Evolutionary conservation across 2,797 vertebrate genomes (phyloP), one percentile per base, ranked within the genome.

Genomic region (Amblyopsis hoosieri): DNA sequence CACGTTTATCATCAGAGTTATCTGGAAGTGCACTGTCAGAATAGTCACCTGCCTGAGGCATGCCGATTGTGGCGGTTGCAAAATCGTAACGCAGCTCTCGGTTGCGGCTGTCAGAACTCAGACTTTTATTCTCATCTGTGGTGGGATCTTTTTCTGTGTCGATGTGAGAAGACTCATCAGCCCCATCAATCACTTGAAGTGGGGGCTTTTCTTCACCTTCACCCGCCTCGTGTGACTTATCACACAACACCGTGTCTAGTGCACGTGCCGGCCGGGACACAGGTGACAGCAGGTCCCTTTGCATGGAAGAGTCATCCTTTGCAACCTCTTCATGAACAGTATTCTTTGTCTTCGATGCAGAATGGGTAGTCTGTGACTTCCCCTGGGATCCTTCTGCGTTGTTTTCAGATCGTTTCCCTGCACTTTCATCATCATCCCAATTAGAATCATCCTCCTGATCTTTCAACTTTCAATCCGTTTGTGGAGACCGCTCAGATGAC

Each of bases 61-160:
- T 54, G 69, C 69, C 67, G 31, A 85, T 69, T 1, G 71, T 76
- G 3, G 79, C 76, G 2, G 63, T 85, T 55, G 58, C 17, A 62
- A 90, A 83, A 52, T 89, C 73, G 1, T 87, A 80, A 48, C 77
- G 72, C 69, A 89, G 68, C 17, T 79, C 84, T 47, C 82, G 74
- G 12, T 86, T 60, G 46, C 67, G 59, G 74, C 87, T 85, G 75
- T 87, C 88, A 3, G 87, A 91, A 81, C 90, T 85, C 37, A 88
- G 77, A 63, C 80, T 80, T 17, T 64, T 14, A 59, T 87, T 83
- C 45, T 85, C 63, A 0, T 77, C 66, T 73, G 83, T 72, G 52
- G 54, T 69, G 52, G 14, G 56, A 58, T 7, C 3, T 5, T 29
- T n/a, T 74, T 85, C 79, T 65, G 78, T 13, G 31, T 45, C 54